Percentiles rank a stretch among this genome's conserved stretches.
Conservation (phyloP, 2,113 vertebrate genomes). For the Caranx ignobilis region DNA sequence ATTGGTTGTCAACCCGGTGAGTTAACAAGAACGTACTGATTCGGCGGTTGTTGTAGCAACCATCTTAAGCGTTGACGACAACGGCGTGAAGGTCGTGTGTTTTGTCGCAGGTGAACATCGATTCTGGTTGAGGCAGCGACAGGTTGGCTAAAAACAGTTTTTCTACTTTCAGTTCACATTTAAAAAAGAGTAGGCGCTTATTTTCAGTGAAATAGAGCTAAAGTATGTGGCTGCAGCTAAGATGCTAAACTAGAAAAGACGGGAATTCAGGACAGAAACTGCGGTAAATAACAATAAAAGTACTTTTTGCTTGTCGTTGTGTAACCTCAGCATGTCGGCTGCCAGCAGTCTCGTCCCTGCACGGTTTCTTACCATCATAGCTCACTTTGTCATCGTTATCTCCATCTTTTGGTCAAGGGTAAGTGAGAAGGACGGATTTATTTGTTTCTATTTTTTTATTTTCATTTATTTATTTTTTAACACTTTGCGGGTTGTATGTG, state of each 20-base stretch:
- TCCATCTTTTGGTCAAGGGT: slow-evolving; percentile 94
- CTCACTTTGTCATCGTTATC: slow-evolving; percentile 92
- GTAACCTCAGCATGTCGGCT: slow-evolving; percentile 79
- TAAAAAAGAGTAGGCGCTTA: background rate
- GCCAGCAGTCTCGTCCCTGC: slow-evolving; percentile 87
- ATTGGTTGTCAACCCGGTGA: background rate
- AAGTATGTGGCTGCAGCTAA: background rate
- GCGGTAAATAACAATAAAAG: background rate
- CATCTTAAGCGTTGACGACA: background rate
- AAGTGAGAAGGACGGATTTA: slow-evolving; percentile 41
- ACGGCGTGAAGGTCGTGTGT: background rate
- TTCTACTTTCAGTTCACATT: background rate
- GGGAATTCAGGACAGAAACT: background rate
- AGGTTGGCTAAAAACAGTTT: background rate
- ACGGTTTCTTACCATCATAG: slow-evolving; percentile 88
- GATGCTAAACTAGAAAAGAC: background rate
- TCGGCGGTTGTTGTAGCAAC: slow-evolving; percentile 77
- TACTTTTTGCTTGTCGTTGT: background rate
- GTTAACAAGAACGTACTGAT: slow-evolving; percentile 12
- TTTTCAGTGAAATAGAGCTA: background rate
- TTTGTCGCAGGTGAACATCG: background rate
- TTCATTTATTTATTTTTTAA: too few relatives aligned
- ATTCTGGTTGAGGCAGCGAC: background rate
- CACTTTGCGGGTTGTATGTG: too few relatives aligned
- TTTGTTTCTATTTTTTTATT: too few relatives aligned